These are phyloP conservation scores for Lepidostoma basale DNA, from an alignment of 1,140 invertebrate genomes.

Conservation along the genomic window DNA sequence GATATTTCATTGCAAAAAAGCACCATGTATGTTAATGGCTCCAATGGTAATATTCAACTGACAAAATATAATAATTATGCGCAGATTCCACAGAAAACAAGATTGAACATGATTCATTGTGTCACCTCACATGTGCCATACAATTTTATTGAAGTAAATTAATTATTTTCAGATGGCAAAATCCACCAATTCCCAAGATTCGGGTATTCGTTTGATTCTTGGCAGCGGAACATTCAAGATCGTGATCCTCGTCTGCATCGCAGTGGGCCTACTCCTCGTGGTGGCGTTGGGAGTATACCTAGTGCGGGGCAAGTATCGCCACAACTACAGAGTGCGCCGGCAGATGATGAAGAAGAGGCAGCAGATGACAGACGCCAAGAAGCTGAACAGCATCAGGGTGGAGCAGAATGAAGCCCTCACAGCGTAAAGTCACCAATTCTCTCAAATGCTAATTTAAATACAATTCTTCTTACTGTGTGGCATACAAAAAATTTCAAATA, in stretches of 20 bases:
- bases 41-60: no score
- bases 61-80: no score
- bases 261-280: conserved; percentile 50
- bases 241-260: conserved; percentile 51
- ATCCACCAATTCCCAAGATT: conserved; percentile 30
- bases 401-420: conserved; percentile 19
- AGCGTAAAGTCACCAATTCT: neutral
- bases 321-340: conserved; percentile 48
- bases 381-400: conserved; percentile 31
- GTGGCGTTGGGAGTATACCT: conserved; percentile 53
- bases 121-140: no score
- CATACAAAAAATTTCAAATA: no score
- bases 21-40: no score
- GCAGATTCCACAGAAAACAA: no score
- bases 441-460: neutral
- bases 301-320: conserved; percentile 39
- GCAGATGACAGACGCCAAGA: conserved; percentile 49
- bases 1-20: no score
- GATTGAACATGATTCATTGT: no score
- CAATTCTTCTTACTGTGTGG: no score
- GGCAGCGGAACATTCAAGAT: conserved; percentile 38
- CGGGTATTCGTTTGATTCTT: neutral
- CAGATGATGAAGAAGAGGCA: conserved; percentile 55
- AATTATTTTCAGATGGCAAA: conserved; percentile 53
- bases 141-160: neutral